Evolutionary conservation across 2,113 vertebrate species (phyloP), one percentile per base, ranked within the genome.

Genomic region (Neolamprologus toae): DNA sequence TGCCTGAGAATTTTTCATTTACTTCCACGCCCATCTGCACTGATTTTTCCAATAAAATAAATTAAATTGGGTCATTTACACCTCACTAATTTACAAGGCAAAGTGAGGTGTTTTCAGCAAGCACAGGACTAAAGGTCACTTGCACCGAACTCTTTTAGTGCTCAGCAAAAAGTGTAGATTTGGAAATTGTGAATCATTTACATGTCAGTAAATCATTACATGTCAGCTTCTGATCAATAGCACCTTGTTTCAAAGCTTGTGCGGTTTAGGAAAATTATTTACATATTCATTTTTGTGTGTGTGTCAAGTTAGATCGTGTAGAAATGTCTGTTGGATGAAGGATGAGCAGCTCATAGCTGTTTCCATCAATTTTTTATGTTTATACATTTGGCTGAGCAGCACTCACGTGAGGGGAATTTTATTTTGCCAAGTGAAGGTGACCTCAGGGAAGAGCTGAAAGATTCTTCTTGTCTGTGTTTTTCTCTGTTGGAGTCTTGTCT

Each of bases 291-390:
- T 51, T 78, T n/a, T 78, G 45, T 31, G 26, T 82, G 10, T 53
- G 51, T 86, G 91, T 92, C 84, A 79, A 35, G 54, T 89, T 51
- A 16, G 71, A 92, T 91, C 47, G 51, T 63, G 10, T 81, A n/a
- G 81, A 87, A 87, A 53, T 42, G 57, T 83, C 42, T 51, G 4
- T 14, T 85, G 86, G 84, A 88, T 57, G 88, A 80, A 84, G 82
- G 88, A 92, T 88, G 91, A 88, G 85, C 86, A 63, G 71, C 78
- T 87, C 85, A 54, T 76, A 40, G 71, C 37, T 79, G 23, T 93
- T 93, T 93, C 92, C 91, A 90, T 89, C 3, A n/a, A 53, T 86
- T 89, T 88, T 89, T 93, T 80, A 55, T 88, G 86, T 89, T 86
- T 68, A 40, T 81, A 83, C 33, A 11, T 86, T 92, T 91, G 90